These are phyloP conservation scores for Orgyia antiqua DNA, from an alignment of 2,888 invertebrate genomes.

Conservation along the genomic window DNA sequence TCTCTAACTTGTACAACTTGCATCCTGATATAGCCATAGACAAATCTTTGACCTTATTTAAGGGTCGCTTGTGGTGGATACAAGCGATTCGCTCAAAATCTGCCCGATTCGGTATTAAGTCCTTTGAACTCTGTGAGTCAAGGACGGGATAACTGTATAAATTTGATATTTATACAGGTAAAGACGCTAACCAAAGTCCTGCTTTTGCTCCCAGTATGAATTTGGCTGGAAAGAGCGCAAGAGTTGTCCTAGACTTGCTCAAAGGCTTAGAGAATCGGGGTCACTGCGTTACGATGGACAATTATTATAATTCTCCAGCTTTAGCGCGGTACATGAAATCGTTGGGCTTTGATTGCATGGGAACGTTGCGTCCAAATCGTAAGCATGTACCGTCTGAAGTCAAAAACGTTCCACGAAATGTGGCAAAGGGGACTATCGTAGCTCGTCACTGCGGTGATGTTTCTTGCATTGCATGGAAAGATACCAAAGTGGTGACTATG, in stretches of 20 bases:
- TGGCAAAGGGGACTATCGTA: constrained; percentile 7
- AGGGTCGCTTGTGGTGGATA: constrained; percentile 16
- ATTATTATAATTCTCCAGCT: constrained; percentile 18
- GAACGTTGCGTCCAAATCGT: too few species aligned
- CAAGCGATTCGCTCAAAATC: constrained; percentile 16
- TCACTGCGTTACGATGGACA: constrained; percentile 13
- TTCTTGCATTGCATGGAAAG: constrained; percentile 12
- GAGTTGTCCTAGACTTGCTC: too few species aligned
- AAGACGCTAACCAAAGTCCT: background rate
- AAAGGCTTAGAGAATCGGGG: constrained; percentile 5
- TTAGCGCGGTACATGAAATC: constrained; percentile 22
- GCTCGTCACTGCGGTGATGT: constrained; percentile 17
- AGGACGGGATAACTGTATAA: constrained; percentile 13
- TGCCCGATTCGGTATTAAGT: constrained; percentile 15
- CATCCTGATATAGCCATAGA: too few species aligned
- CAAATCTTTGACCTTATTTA: too few species aligned
- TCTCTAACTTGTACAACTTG: too few species aligned
- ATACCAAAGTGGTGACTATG: constrained; percentile 12
- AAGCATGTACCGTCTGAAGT: too few species aligned
- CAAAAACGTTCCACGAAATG: too few species aligned
- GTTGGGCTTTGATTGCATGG: too few species aligned
- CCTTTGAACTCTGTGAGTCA: constrained; percentile 19
- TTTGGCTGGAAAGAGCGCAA: too few species aligned
- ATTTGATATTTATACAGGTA: constrained; percentile 13
- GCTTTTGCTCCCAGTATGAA: background rate